Base-by-base conservation (phyloP, 2,797 vertebrate genomes). In the Epinephelus awoara region DNA sequence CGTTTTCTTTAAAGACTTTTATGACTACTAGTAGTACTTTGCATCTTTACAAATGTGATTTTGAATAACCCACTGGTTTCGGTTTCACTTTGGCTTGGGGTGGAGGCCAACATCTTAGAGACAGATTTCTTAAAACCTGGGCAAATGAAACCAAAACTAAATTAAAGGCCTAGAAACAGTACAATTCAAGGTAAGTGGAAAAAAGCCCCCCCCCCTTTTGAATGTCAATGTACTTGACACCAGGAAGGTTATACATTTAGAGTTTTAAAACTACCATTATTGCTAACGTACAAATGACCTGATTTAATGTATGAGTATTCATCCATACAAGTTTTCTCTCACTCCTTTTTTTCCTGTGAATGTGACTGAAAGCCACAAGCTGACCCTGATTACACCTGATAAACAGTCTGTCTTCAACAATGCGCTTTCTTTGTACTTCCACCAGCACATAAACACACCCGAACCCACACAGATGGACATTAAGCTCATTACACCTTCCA, bases 401-500 rank as follows among this genome's bases (percentile, higher is more conserved):
- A 29, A 66, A 47, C 7, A 29, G 9, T 62, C 44, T 27, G 34
- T 67, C 27, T n/a, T 51, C 34, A 18, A 57, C 50, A 73, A 21
- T 38, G 49, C 38, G 25, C 14, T 17, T 47, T 50, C 23, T 63
- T 29, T 44, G 9, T 23, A 21, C 44, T 18, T 21, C 38, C 63
- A 58, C n/a, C 8, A 42, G 15, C 40, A 62, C 40, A 65, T 25
- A 44, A 18, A 64, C 27, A 65, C 51, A 51, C 10, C 19, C 42
- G 38, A 13, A 6, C 57, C 1, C 23, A 46, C 42, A 34, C 19
- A 63, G 12, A 58, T 13, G 3, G 2, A 56, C 34, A 56, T 51
- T 71, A 27, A 52, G 18, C 4, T 74, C n/a, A 70, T 72, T 54
- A 64, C 52, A 63, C 2, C 8, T 52, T 27, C 50, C 1, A 14